Percentiles rank a stretch among this genome's conserved stretches.
Conservation (phyloP, 2,888 invertebrate species). For the Cantharis rustica region DNA sequence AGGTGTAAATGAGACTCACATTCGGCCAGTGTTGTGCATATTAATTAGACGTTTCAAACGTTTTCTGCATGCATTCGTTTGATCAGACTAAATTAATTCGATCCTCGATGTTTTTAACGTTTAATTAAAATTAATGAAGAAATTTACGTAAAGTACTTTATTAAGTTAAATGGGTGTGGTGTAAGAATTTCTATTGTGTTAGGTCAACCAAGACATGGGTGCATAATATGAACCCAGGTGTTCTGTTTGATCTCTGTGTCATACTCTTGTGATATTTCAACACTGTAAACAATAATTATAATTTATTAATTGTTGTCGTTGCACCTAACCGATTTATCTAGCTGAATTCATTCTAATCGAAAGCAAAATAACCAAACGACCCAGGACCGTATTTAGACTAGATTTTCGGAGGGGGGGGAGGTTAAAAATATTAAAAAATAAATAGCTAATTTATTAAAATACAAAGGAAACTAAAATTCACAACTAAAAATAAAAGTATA, state of each 20-base stretch:
- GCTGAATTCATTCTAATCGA: background rate
- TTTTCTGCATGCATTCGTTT: conserved; percentile 5
- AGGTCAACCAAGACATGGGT: conserved; percentile 34
- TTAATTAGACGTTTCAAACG: conserved; percentile 29
- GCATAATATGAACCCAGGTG: conserved; percentile 34
- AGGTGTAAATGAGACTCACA: conserved; percentile 34
- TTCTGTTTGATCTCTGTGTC: conserved; percentile 26
- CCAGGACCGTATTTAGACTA: too few relatives aligned
- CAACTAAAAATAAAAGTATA: too few relatives aligned
- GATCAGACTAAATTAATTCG: conserved; percentile 7
- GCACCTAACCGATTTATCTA: background rate
- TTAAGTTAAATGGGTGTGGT: conserved; percentile 36
- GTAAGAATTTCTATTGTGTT: conserved; percentile 39
- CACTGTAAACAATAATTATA: background rate
- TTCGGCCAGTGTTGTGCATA: conserved; percentile 31
- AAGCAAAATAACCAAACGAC: too few relatives aligned
- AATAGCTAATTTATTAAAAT: too few relatives aligned
- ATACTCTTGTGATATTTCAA: conserved; percentile 12
- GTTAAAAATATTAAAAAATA: too few relatives aligned
- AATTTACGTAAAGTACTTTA: conserved; percentile 34
- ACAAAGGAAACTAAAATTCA: too few relatives aligned
- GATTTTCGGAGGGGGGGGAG: too few relatives aligned
- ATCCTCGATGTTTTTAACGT: conserved; percentile 7
- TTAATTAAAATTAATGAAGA: conserved; percentile 28
- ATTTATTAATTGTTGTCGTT: background rate